Evolutionary conservation across 2,888 invertebrate genomes (phyloP).

Genomic region (Lacanobia wlatinum): DNA sequence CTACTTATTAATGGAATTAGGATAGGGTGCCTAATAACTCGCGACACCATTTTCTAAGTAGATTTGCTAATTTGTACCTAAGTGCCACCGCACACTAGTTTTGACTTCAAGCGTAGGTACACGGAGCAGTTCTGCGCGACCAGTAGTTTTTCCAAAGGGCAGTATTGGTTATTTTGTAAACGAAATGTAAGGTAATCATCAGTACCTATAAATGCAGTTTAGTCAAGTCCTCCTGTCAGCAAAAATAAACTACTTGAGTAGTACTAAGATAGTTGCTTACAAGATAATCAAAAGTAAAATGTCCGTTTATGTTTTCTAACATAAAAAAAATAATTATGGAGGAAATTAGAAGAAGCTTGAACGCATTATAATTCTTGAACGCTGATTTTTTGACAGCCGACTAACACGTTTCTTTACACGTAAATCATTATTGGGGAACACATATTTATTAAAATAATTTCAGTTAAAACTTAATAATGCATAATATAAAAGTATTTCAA

Average conservation of each 20-base stretch:
- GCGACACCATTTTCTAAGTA: constrained; percentile 4
- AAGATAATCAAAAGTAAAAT: too few species aligned
- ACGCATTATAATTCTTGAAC: constrained; percentile 42
- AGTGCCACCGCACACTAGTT: not conserved
- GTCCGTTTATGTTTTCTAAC: too few species aligned
- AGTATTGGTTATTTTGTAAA: not conserved
- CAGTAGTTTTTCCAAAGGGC: not conserved
- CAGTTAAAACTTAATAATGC: too few species aligned
- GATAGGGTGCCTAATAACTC: constrained; percentile 14
- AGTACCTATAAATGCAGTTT: too few species aligned
- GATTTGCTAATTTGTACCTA: constrained; percentile 20
- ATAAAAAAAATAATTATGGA: not conserved
- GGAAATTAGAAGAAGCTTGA: constrained; percentile 1
- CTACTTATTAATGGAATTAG: constrained; percentile 27
- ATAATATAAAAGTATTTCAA: not conserved
- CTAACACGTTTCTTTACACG: constrained; percentile 33
- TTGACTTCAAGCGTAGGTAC: not conserved
- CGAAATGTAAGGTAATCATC: not conserved
- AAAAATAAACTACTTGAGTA: not conserved
- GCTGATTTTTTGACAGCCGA: constrained; percentile 48
- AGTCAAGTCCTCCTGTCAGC: not conserved
- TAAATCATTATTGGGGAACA: not conserved
- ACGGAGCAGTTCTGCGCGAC: not conserved
- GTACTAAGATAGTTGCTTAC: too few species aligned
- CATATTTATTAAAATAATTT: not conserved